Conservation (phyloP, 64 coral and sea anemone species). For the Montipora capricornis region DNA sequence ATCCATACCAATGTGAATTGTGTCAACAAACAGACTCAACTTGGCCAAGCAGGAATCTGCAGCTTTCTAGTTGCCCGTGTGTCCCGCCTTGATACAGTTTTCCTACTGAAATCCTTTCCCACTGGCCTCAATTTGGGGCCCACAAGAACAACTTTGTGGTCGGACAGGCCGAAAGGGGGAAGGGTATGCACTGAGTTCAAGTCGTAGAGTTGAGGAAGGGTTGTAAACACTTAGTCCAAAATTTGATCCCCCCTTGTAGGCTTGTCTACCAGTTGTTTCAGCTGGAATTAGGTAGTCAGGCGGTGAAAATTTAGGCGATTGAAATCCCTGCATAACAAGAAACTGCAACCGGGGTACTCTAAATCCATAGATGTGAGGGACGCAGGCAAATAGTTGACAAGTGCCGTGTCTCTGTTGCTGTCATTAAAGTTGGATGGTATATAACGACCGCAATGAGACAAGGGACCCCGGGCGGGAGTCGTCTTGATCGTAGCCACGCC, state of each 20-base stretch:
- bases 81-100: not conserved
- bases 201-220: slow-evolving; percentile 32
- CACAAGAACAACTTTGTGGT: slow-evolving; percentile 43
- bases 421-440: slow-evolving; percentile 10
- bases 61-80: slow-evolving; percentile 25
- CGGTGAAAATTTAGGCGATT: slow-evolving; percentile 37
- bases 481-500: not conserved
- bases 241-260: slow-evolving; percentile 12
- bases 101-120: not conserved
- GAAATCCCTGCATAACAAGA: slow-evolving; percentile 47
- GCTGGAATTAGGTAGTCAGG: slow-evolving; percentile 14
- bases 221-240: slow-evolving; percentile 40
- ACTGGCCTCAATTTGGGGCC: not conserved
- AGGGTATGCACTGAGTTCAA: slow-evolving; percentile 38
- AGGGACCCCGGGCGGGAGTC: not conserved
- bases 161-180: slow-evolving; percentile 40
- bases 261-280: slow-evolving; percentile 59
- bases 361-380: slow-evolving; percentile 54
- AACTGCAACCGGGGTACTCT: slow-evolving; percentile 13
- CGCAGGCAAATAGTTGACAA: slow-evolving; percentile 31
- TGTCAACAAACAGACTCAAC: not conserved
- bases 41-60: not conserved
- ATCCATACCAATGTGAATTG: no score
- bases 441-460: not conserved
- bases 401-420: slow-evolving; percentile 14